phyloP scores from a whole-genome alignment of 2,888 invertebrate species.

The Celastrina argiolus region DNA sequence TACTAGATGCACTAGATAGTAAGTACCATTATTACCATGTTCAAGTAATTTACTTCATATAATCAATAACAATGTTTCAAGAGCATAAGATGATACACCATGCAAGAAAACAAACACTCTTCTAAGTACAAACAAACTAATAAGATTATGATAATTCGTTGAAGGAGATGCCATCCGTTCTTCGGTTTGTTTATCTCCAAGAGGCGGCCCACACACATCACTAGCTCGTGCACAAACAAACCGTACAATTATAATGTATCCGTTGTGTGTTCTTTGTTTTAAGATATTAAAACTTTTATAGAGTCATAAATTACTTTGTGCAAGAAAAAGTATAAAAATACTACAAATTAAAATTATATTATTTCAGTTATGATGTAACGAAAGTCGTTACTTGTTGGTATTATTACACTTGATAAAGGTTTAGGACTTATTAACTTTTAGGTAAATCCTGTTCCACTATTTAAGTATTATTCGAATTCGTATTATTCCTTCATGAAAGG shows the following conservation, averaged over 20 bases:
- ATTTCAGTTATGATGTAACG: too few relatives aligned
- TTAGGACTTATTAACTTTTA: too few relatives aligned
- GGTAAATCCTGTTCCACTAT: too few relatives aligned
- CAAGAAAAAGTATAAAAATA: neutral
- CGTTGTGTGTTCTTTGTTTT: neutral
- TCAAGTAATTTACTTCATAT: neutral
- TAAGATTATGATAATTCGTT: conserved; percentile 10
- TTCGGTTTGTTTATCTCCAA: conserved; percentile 11
- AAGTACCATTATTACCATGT: neutral
- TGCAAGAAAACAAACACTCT: conserved; percentile 14
- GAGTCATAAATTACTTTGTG: neutral
- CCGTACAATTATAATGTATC: neutral
- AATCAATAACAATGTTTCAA: neutral
- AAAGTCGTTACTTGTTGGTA: too few relatives aligned
- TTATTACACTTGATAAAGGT: too few relatives aligned
- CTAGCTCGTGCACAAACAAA: neutral
- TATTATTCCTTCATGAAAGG: too few relatives aligned
- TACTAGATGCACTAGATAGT: too few relatives aligned
- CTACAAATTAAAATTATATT: too few relatives aligned
- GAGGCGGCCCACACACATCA: conserved; percentile 4
- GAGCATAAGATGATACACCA: conserved; percentile 33
- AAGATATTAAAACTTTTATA: neutral
- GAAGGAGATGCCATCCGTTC: neutral
- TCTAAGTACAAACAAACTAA: neutral
- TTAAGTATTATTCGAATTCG: too few relatives aligned